These are phyloP conservation scores for Malurus splendens DNA, from an alignment of 2,797 vertebrate genomes.

Conservation along the genomic window DNA sequence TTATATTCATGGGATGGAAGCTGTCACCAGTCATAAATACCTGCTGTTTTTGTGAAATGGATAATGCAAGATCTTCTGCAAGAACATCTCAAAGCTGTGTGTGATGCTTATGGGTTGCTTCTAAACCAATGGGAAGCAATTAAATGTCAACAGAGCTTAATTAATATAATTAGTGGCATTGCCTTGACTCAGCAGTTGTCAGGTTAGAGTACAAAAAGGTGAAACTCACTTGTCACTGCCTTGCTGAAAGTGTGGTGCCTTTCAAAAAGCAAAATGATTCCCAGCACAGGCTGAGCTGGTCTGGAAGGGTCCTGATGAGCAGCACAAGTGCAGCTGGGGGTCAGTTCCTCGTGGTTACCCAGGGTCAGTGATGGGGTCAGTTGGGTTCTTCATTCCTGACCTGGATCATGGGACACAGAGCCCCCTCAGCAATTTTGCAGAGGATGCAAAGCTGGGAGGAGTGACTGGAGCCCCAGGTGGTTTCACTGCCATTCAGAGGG, in stretches of 20 bases:
- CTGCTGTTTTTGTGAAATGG: not conserved
- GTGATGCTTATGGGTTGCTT: not conserved
- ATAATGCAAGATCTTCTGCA: not conserved
- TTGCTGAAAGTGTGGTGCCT: not conserved
- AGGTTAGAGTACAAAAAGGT: not conserved
- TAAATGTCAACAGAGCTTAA: not conserved
- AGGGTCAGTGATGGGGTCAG: not conserved
- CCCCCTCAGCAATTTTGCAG: not conserved
- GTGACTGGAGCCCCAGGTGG: not conserved
- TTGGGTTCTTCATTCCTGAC: not conserved
- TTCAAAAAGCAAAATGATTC: not conserved
- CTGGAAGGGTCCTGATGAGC: not conserved
- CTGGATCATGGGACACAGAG: not conserved
- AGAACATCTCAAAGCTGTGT: not conserved
- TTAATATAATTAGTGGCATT: not conserved
- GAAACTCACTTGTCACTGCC: not conserved
- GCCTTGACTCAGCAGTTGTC: not conserved
- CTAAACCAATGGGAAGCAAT: not conserved
- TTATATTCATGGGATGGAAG: not conserved
- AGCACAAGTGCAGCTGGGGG: not conserved
- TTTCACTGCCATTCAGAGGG: not conserved
- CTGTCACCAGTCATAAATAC: not conserved
- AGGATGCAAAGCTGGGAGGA: not conserved
- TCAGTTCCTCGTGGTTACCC: accelerated
- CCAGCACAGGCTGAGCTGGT: not conserved